phyloP scores from a whole-genome alignment of 2,888 invertebrate genomes.

The Tachystola acroxantha region DNA sequence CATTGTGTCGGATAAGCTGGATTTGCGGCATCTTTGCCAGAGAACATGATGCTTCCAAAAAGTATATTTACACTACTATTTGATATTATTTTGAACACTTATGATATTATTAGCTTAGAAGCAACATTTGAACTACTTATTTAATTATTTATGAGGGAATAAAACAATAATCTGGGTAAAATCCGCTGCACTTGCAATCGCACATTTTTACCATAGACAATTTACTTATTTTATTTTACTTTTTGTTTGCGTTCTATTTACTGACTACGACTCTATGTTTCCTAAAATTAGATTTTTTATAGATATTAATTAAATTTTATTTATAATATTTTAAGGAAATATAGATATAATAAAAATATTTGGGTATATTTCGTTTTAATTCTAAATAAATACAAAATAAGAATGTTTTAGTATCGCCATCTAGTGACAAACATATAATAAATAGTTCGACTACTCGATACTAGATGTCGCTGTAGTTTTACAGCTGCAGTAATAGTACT shows the following conservation, averaged over 20 bases:
- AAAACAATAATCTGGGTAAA: neutral
- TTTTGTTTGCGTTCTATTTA: conserved; percentile 3
- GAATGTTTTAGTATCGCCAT: too few relatives aligned
- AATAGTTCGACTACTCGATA: conserved; percentile 6
- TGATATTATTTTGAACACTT: conserved; percentile 8
- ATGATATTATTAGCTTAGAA: conserved; percentile 13
- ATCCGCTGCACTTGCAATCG: conserved; percentile 1
- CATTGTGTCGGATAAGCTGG: conserved; percentile 85
- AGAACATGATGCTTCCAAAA: conserved; percentile 63
- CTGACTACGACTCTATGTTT: too few relatives aligned
- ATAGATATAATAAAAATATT: too few relatives aligned
- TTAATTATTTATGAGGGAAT: conserved; percentile 2
- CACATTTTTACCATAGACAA: conserved; percentile 14
- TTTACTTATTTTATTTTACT: too few relatives aligned
- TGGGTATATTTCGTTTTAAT: too few relatives aligned
- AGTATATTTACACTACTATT: conserved; percentile 13
- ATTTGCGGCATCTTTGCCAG: conserved; percentile 79
- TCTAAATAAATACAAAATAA: too few relatives aligned
- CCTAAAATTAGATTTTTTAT: too few relatives aligned
- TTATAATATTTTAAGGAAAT: too few relatives aligned
- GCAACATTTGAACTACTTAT: conserved; percentile 15
- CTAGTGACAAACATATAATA: neutral
- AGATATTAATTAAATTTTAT: too few relatives aligned
- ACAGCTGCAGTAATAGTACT: neutral
- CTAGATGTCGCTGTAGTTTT: conserved; percentile 6